phyloP scores from a whole-genome alignment of 2,113 vertebrate species.

The Osmerus eperlanus region DNA sequence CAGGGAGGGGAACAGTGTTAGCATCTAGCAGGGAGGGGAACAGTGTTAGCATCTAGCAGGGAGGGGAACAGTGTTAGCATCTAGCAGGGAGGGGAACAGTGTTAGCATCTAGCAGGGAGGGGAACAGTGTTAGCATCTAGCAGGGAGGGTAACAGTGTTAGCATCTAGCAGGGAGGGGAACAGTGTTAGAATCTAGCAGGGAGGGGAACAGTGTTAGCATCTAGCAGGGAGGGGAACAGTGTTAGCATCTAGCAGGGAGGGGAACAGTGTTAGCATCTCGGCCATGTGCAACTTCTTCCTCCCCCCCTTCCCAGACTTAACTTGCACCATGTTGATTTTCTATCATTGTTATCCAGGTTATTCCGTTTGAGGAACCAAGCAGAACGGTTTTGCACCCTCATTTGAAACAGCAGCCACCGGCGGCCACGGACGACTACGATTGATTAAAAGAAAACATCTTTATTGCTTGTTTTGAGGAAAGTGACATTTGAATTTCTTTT shows the following conservation, averaged over 20 bases:
- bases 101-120: neutral
- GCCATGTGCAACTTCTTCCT: neutral
- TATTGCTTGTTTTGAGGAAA: no score
- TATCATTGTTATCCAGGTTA: conserved; percentile 2
- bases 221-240: neutral
- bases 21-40: neutral
- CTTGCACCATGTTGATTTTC: neutral
- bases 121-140: neutral
- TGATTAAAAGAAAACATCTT: no score
- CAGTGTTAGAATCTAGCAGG: neutral
- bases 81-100: neutral
- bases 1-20: neutral
- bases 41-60: neutral
- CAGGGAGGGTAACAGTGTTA: neutral
- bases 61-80: neutral
- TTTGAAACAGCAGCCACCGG: neutral
- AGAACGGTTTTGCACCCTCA: neutral
- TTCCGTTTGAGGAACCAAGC: neutral
- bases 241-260: conserved; percentile 1
- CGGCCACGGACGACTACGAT: no score
- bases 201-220: neutral
- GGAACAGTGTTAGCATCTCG: neutral
- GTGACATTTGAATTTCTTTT: no score
- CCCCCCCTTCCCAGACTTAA: neutral
- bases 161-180: neutral